Evolutionary conservation across 2,888 invertebrate genomes (phyloP).

Genomic region (Polydrusus cervinus): DNA sequence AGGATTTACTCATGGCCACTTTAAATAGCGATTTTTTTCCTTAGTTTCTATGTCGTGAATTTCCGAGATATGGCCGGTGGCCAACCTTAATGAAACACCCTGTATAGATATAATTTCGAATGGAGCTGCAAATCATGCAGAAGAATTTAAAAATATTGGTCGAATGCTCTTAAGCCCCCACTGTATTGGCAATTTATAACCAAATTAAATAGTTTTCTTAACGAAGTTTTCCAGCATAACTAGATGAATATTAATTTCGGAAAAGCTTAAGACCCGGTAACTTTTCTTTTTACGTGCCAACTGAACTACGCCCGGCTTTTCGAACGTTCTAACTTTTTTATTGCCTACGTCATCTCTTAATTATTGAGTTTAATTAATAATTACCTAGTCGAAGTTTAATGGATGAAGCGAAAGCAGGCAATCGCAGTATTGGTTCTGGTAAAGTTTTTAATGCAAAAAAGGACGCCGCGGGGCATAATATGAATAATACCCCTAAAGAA

Average conservation of each 20-base stretch:
- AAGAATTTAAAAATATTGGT: too few relatives aligned
- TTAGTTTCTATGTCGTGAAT: too few relatives aligned
- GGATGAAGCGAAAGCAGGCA: conserved; percentile 2
- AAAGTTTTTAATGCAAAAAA: conserved; percentile 3
- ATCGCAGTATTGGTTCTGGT: neutral
- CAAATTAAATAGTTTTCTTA: conserved; percentile 15
- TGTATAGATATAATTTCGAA: too few relatives aligned
- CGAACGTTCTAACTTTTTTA: conserved; percentile 32
- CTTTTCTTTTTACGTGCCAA: conserved; percentile 9
- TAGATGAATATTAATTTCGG: conserved; percentile 26
- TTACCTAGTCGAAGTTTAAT: conserved; percentile 23
- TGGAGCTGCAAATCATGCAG: too few relatives aligned
- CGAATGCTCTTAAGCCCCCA: too few relatives aligned
- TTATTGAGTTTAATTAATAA: conserved; percentile 33
- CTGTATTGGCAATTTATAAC: conserved; percentile 18
- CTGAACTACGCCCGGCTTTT: conserved; percentile 7
- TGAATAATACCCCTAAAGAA: neutral
- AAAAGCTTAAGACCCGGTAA: conserved; percentile 18
- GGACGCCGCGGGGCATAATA: neutral
- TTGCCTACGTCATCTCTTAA: conserved; percentile 31
- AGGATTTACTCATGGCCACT: too few relatives aligned
- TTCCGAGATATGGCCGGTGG: too few relatives aligned
- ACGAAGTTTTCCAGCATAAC: conserved; percentile 6
- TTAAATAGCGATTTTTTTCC: too few relatives aligned
- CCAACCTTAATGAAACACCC: too few relatives aligned